These are phyloP conservation scores for Cyprinodon diabolis DNA, from an alignment of 2,797 vertebrate genomes.

Conservation along the genomic window DNA sequence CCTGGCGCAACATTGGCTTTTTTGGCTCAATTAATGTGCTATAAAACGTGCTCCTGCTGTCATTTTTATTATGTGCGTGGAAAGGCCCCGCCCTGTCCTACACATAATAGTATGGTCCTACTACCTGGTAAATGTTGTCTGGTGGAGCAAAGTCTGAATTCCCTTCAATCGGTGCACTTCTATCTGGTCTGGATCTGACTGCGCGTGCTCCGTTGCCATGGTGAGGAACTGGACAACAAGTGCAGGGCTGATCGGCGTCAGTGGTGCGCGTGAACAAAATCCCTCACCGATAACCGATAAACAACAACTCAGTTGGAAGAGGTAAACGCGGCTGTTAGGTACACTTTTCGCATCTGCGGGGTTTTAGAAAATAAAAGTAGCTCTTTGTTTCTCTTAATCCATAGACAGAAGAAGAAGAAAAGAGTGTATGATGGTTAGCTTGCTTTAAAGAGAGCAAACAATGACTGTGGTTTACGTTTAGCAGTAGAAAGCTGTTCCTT, in stretches of 20 bases:
- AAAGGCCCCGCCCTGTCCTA: too few relatives aligned
- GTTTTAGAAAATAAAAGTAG: not conserved
- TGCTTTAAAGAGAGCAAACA: conserved; percentile 9
- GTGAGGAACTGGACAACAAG: conserved; percentile 55
- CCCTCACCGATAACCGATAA: conserved; percentile 26
- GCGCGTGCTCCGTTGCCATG: conserved; percentile 67
- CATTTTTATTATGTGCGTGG: too few relatives aligned
- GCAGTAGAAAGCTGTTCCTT: not conserved
- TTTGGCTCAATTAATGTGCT: too few relatives aligned
- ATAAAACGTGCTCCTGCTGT: too few relatives aligned
- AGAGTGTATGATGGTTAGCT: not conserved
- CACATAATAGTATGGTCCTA: too few relatives aligned
- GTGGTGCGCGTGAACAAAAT: conserved; percentile 51
- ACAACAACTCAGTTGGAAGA: conserved; percentile 21
- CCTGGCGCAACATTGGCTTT: too few relatives aligned
- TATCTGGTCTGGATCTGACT: conserved; percentile 24
- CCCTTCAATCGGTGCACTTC: not conserved
- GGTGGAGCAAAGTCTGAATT: not conserved
- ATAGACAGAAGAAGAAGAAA: not conserved
- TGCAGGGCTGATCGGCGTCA: conserved; percentile 63
- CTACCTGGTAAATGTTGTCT: too few relatives aligned
- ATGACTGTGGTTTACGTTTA: conserved; percentile 1
- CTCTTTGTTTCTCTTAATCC: not conserved
- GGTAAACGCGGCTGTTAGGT: conserved; percentile 22
- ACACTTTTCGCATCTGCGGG: not conserved